Evolutionary conservation across 1,140 invertebrate species (phyloP).

Genomic region (Gonatopus flavifemur): DNA sequence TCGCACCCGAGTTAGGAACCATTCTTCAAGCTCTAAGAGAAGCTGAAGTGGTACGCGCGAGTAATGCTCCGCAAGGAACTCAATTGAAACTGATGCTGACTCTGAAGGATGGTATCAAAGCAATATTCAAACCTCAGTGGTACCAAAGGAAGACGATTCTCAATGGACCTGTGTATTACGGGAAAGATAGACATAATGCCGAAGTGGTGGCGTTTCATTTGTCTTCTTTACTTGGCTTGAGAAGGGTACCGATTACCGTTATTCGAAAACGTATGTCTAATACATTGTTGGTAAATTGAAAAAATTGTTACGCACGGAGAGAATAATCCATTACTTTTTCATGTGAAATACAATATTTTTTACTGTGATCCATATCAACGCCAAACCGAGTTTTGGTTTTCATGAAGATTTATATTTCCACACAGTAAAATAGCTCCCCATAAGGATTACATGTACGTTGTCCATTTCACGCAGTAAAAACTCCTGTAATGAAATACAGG

Average conservation of each 20-base stretch:
- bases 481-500: no score
- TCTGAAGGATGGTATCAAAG: slow-evolving; percentile 75
- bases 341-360: no score
- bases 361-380: no score
- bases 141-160: slow-evolving; percentile 76
- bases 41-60: slow-evolving; percentile 72
- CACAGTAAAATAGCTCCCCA: no score
- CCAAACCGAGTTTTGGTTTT: no score
- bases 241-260: slow-evolving; percentile 76
- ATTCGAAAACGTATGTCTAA: slow-evolving; percentile 63
- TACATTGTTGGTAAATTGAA: neutral
- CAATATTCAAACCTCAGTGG: slow-evolving; percentile 90
- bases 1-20: slow-evolving; percentile 67
- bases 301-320: neutral
- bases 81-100: slow-evolving; percentile 85
- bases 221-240: slow-evolving; percentile 75
- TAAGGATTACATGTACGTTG: no score
- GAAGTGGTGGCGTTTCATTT: slow-evolving; percentile 95
- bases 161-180: slow-evolving; percentile 79
- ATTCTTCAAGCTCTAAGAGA: slow-evolving; percentile 71
- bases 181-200: slow-evolving; percentile 89
- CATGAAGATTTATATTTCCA: no score
- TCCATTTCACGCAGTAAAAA: no score
- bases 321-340: neutral
- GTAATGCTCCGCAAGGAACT: slow-evolving; percentile 79